These are phyloP conservation scores for Perithous albicinctus DNA, from an alignment of 2,888 invertebrate species.

Conservation along the genomic window DNA sequence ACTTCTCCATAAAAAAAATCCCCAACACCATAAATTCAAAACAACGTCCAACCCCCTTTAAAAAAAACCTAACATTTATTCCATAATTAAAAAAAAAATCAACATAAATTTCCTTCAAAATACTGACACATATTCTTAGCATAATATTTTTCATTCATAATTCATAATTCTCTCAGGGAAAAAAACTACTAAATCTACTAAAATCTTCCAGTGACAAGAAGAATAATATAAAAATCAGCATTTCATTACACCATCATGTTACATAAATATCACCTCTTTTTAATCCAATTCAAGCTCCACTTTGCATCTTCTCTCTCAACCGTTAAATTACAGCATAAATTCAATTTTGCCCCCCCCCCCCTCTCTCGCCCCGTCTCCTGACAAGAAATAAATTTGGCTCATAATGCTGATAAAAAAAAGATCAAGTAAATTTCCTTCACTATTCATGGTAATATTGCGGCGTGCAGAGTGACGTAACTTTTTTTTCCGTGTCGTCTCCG, in stretches of 20 bases:
- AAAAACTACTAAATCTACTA: no score
- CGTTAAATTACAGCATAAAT: constrained; percentile 9
- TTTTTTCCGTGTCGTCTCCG: neutral
- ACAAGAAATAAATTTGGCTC: neutral
- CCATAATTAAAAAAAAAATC: no score
- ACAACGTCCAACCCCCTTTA: no score
- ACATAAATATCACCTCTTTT: neutral
- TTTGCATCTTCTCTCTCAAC: neutral
- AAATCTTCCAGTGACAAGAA: no score
- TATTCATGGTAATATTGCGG: neutral
- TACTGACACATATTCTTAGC: neutral
- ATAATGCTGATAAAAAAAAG: neutral
- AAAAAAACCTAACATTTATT: no score
- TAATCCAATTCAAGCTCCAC: neutral
- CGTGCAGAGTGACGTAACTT: constrained; percentile 3
- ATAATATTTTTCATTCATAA: neutral
- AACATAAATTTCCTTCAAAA: no score
- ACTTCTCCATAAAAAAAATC: no score
- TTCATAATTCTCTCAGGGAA: neutral
- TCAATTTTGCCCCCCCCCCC: neutral
- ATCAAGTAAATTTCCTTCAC: constrained; percentile 13
- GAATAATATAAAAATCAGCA: neutral
- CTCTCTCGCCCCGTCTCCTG: no score
- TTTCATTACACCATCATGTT: neutral
- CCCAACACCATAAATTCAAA: no score